Percentiles rank a stretch among this genome's conserved stretches.
Conservation (phyloP, 2,113 vertebrate genomes). For the Cichladusa arquata region DNA sequence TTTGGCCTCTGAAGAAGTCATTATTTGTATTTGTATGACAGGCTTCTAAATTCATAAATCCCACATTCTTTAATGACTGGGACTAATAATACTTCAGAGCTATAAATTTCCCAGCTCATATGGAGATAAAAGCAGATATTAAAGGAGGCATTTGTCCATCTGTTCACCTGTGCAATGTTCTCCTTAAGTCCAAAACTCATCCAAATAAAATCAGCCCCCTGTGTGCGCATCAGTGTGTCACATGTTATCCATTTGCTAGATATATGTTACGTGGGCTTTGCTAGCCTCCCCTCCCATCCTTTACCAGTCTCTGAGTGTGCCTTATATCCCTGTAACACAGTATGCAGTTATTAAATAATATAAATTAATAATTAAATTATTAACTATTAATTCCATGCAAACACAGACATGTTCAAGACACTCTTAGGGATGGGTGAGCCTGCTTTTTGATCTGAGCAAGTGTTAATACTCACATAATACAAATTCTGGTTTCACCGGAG, state of each 20-base stretch:
- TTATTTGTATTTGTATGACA: not conserved
- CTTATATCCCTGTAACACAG: not conserved
- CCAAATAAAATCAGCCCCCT: not conserved
- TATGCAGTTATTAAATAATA: not conserved
- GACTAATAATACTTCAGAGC: not conserved
- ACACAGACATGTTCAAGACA: not conserved
- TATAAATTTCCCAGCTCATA: not conserved
- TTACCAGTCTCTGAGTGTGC: not conserved
- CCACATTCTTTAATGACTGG: not conserved
- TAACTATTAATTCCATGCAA: not conserved
- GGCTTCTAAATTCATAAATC: not conserved
- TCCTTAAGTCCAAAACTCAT: not conserved
- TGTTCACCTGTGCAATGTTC: not conserved
- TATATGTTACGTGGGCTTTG: not conserved
- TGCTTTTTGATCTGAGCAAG: not conserved
- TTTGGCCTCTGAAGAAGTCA: not conserved
- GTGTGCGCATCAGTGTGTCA: not conserved
- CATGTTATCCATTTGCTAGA: not conserved
- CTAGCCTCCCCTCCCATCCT: not conserved
- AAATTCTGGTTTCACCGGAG: not conserved
- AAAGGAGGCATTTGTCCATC: not conserved
- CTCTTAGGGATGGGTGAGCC: not conserved
- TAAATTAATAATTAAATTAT: not conserved
- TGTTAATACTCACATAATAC: not conserved
- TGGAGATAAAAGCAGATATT: not conserved